A percentile compares a stretch with the other conserved stretches of the same genome.
Evolutionary conservation across 2,888 invertebrate genomes (phyloP).

Genomic region (Sarcophaga caerulescens): DNA sequence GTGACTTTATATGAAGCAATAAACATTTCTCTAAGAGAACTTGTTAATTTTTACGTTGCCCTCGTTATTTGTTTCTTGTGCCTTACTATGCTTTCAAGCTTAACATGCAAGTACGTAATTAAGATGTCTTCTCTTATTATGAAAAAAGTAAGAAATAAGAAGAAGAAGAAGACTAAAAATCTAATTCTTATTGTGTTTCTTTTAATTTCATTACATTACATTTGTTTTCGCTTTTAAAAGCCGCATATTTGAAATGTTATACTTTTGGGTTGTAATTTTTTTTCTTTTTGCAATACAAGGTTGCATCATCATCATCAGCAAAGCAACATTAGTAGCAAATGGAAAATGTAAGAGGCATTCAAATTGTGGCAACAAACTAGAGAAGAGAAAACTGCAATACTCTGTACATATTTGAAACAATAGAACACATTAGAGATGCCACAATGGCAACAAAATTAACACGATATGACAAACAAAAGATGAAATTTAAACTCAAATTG

Average conservation of each 20-base stretch:
- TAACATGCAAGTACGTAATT: slow-evolving; percentile 26
- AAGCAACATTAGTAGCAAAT: neutral
- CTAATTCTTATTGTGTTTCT: neutral
- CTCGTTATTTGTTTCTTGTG: neutral
- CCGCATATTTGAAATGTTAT: slow-evolving; percentile 44
- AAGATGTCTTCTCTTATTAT: neutral
- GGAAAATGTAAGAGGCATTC: neutral
- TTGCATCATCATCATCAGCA: slow-evolving; percentile 48
- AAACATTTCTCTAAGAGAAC: too few relatives aligned
- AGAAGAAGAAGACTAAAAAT: neutral
- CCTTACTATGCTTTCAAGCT: slow-evolving; percentile 11
- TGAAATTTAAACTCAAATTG: neutral
- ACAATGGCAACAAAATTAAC: slow-evolving; percentile 15
- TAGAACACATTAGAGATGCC: neutral
- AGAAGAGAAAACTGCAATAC: neutral
- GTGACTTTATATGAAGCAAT: too few relatives aligned
- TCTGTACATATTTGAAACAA: neutral
- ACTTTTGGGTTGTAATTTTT: neutral
- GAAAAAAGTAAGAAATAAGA: neutral
- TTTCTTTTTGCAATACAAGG: slow-evolving; percentile 54
- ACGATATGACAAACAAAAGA: slow-evolving; percentile 29
- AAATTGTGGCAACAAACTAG: neutral
- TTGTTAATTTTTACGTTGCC: too few relatives aligned
- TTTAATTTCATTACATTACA: neutral
- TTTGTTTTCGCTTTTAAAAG: slow-evolving; percentile 4